Evolutionary conservation across 2,888 invertebrate species (phyloP).

Genomic region (Melanotus villosus): DNA sequence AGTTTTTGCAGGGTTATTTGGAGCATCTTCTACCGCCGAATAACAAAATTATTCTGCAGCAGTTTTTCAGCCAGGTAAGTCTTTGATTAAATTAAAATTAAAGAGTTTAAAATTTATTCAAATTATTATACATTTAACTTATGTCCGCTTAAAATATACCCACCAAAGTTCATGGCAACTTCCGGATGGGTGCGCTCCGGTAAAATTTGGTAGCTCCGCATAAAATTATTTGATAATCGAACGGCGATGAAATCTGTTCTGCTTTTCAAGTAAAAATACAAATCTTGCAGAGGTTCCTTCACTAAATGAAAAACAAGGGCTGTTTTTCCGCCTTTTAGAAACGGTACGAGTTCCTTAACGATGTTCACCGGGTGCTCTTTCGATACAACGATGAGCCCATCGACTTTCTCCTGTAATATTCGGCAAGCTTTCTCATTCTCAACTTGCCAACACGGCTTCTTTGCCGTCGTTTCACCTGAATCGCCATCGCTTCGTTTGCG

Average conservation of each 20-base stretch:
- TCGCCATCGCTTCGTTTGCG: constrained; percentile 61
- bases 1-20: constrained; percentile 86
- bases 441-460: constrained; percentile 78
- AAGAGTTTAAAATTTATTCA: not conserved
- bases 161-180: constrained; percentile 92
- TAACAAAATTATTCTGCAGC: constrained; percentile 77
- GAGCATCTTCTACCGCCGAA: constrained; percentile 85
- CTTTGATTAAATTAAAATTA: not conserved
- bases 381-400: constrained; percentile 83
- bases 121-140: constrained; percentile 52
- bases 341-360: constrained; percentile 80
- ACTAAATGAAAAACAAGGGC: constrained; percentile 87
- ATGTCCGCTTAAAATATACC: constrained; percentile 87
- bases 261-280: constrained; percentile 84
- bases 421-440: constrained; percentile 79
- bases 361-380: constrained; percentile 91
- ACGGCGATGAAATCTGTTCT: constrained; percentile 81
- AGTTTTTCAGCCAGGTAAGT: constrained; percentile 77
- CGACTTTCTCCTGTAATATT: constrained; percentile 76
- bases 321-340: constrained; percentile 85
- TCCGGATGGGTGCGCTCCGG: constrained; percentile 95
- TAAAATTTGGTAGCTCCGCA: constrained; percentile 91
- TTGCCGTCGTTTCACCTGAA: constrained; percentile 58
- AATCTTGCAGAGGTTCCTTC: constrained; percentile 87
- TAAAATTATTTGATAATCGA: constrained; percentile 87